Evolutionary conservation across 2,888 invertebrate species (phyloP), one percentile per base, ranked within the genome.

Genomic region (Cephalotes varians): DNA sequence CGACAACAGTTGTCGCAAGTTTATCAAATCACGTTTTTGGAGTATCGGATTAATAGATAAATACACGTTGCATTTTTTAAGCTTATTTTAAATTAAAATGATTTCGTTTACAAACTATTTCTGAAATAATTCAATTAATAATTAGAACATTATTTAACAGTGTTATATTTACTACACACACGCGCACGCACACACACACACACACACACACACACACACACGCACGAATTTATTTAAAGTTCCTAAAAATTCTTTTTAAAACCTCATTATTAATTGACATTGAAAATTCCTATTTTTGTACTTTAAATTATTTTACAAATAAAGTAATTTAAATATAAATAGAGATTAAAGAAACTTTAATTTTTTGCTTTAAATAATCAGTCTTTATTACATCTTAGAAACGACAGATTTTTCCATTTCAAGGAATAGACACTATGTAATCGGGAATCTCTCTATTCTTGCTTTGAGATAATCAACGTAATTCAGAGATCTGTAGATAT

Each of bases 381-480:
- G 12, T 72, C 0, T 44, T 54, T 56, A 12, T 71, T 25, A 21
- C 15, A 47, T 49, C 9, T 34, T 21, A 15, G 34, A 51, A 51
- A 21, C 15, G 15, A 2, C 2, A 31, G 7, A 67, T 21, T 31
- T 49, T 47, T 25, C 28, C 12, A 15, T n/a, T 67, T 69, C 7
- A 34, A 69, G 15, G 2, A 69, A 51, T 31, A 34, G 51, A n/a
- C 10, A 34, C 2, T 25, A 1, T 12, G 21, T 31, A 47, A 0
- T 49, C 15, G 31, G 31, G 7, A 47, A 49, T 18, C 31, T 15
- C 9, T 49, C 28, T 49, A n/a, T 49, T 72, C 3, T 15, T 18
- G 28, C 40, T 56, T 58, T 28, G 15, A 58, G 31, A 40, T 56
- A 44, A 56, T 72, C 40, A 28, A 28, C 64, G 49, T 64, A 76